Percentiles rank a stretch among this genome's conserved stretches.
Evolutionary conservation across 1,140 invertebrate species (phyloP).

Genomic region (Apocrypta bakeri): DNA sequence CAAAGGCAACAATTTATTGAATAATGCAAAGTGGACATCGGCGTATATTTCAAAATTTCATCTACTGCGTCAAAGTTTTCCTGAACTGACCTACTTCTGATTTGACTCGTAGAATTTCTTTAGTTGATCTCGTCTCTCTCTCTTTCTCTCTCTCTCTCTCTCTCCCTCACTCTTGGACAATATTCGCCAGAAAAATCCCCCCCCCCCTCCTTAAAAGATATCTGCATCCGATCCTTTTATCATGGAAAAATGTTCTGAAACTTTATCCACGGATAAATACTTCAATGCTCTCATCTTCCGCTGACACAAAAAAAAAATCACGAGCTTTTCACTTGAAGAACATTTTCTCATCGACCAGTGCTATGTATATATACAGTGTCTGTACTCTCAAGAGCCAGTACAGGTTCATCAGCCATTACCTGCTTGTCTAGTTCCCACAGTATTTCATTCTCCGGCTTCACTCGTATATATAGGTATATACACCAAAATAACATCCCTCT

Average conservation of each 20-base stretch:
- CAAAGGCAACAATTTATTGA: conserved; percentile 15
- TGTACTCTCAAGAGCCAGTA: neutral
- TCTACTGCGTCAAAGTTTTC: conserved; percentile 18
- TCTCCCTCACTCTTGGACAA: too few species aligned
- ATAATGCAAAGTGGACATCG: neutral
- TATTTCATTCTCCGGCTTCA: neutral
- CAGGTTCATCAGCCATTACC: neutral
- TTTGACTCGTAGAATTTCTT: conserved; percentile 1
- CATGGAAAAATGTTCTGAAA: neutral
- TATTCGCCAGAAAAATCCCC: neutral
- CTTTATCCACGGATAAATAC: neutral
- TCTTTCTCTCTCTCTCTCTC: neutral
- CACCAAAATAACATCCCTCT: conserved; percentile 5
- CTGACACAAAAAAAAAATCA: neutral
- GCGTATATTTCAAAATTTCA: neutral
- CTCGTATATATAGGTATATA: neutral
- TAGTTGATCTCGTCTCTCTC: neutral
- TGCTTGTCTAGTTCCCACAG: neutral
- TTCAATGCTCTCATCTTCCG: neutral
- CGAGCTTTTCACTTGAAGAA: neutral
- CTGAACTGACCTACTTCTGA: conserved; percentile 9
- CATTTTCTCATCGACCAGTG: neutral
- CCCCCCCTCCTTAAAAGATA: too few species aligned
- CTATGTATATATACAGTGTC: neutral
- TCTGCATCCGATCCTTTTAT: neutral